Conservation (phyloP, 2,888 invertebrate genomes). For the Spialia ferax region DNA sequence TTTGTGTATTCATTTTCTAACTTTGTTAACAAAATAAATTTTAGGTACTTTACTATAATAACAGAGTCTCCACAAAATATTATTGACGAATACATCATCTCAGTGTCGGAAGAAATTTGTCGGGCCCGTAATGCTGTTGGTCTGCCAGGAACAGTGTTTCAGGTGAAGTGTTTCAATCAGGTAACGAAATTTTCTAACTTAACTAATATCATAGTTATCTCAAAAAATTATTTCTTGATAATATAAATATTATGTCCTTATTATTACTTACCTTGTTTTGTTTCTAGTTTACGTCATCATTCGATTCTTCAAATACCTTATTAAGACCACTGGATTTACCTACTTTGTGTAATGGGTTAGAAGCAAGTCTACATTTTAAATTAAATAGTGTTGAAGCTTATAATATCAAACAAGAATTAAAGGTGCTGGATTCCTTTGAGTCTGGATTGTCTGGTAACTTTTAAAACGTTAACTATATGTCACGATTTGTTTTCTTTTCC, state of each 20-base stretch:
- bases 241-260: too few species aligned
- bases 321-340: not conserved
- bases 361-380: not conserved
- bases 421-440: not conserved
- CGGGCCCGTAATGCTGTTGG: not conserved
- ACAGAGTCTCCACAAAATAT: constrained; percentile 7
- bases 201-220: too few species aligned
- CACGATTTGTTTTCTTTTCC: too few species aligned
- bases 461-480: not conserved
- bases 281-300: not conserved
- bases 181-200: not conserved
- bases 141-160: not conserved
- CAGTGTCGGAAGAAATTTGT: constrained; percentile 18
- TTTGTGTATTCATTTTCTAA: too few species aligned
- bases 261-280: not conserved
- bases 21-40: not conserved
- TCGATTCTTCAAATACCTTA: not conserved
- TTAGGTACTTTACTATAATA: constrained; percentile 12
- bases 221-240: too few species aligned
- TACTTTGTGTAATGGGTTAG: not conserved
- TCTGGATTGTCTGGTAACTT: not conserved
- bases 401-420: not conserved
- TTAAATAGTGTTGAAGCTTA: constrained; percentile 3
- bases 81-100: constrained; percentile 14
- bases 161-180: not conserved